Evolutionary conservation across 1,140 invertebrate species (phyloP), one percentile per base, ranked within the genome.

Genomic region (Wiebesia pumilae): DNA sequence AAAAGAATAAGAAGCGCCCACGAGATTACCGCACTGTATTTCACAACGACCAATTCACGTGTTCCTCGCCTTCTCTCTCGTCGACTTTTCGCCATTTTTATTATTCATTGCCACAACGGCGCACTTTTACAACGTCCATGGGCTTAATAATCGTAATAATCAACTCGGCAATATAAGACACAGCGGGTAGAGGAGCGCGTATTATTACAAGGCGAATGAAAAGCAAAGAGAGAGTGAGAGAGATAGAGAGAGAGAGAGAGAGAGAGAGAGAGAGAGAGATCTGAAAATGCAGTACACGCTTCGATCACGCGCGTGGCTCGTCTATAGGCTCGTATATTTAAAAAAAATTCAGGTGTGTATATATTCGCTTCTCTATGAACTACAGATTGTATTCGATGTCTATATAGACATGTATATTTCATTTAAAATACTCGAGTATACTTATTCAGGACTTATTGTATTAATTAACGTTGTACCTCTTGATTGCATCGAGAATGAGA

Each of bases 91-190:
- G 84, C 51, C 81, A 86, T 86, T 87, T 87, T 87, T 83, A 87
- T 87, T 87, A 87, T 87, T 87, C 85, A 86, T 73, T 43, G 67
- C 27, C 7, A 14, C 14, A 3, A 38, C 83, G 7, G 47, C 35
- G 67, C 81, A 54, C 51, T 83, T 87, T 87, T 87, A 83, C 85
- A 83, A 71, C 75, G 73, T 65, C 80, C 81, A 40, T 67, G 87
- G 88, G 88, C 89, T 91, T 90, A 92, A 92, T 92, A 92, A 92
- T 92, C 91, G 90, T 90, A 92, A 92, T 92, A 92, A 92, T 92
- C 90, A 90, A 90, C 90, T 87, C 2, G 51, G 77, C 58, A 65
- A 54, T 47, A 47, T 79, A 71, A 75, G 80, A 79, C 30, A 69
- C 51, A 33, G 75, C 43, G 33, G 24, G 19, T 40, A 30, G 14